These are phyloP conservation scores for Miniopterus natalensis DNA, from an alignment of 2,113 vertebrate genomes.

Conservation along the genomic window DNA sequence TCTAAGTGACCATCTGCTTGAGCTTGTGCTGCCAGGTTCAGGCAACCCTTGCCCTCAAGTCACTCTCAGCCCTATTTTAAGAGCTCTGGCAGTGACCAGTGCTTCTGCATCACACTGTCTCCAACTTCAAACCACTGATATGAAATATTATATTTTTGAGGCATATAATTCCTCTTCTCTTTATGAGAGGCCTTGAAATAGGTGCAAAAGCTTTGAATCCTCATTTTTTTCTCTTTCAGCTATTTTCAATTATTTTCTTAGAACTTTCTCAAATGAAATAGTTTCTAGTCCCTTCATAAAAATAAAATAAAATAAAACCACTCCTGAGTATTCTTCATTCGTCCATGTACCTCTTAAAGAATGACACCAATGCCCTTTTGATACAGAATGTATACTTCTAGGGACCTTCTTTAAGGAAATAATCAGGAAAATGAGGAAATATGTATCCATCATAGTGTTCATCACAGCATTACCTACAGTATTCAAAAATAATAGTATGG, in stretches of 20 bases:
- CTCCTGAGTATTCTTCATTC: neutral
- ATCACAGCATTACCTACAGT: neutral
- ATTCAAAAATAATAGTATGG: neutral
- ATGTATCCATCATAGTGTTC: neutral
- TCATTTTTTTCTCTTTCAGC: neutral
- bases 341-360: neutral
- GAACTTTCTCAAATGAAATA: neutral
- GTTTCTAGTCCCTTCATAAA: neutral
- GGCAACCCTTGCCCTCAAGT: neutral
- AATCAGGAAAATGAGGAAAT: neutral
- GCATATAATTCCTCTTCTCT: slow-evolving; percentile 4
- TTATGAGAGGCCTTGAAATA: neutral
- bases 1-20: neutral
- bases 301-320: neutral
- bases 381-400: neutral
- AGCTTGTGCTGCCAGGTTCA: neutral
- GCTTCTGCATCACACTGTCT: neutral
- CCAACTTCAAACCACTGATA: neutral
- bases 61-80: neutral
- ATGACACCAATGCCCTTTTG: neutral
- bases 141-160: neutral
- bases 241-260: neutral
- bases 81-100: neutral
- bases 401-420: neutral
- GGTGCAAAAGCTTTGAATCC: neutral